These are phyloP conservation scores for Rhineura floridana DNA, from an alignment of 2,113 vertebrate species.

Conservation along the genomic window DNA sequence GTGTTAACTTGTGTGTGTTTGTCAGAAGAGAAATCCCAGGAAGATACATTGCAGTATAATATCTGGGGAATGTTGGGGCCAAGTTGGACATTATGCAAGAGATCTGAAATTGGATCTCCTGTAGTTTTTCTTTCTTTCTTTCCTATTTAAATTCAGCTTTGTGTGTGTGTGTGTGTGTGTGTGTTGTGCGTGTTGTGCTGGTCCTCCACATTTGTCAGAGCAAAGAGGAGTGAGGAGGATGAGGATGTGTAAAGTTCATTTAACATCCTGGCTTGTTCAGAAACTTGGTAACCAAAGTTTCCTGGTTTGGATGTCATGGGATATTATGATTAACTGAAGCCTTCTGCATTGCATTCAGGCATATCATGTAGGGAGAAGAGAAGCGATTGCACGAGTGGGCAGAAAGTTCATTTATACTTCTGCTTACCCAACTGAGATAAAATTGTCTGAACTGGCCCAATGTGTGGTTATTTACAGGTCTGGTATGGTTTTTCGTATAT, in stretches of 20 bases:
- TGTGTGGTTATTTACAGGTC: background rate
- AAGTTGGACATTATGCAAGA: background rate
- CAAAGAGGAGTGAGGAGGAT: background rate
- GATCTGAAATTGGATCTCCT: background rate
- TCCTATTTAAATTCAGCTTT: background rate
- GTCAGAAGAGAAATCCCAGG: background rate
- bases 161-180: background rate
- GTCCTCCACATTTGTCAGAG: background rate
- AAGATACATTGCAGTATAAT: background rate
- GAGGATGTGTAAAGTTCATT: background rate
- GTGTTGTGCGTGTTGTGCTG: background rate
- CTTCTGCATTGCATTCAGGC: background rate
- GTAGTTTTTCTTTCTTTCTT: background rate
- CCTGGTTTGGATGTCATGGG: background rate
- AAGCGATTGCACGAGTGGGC: background rate
- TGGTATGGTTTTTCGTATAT: background rate
- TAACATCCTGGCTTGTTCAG: background rate
- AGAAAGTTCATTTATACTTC: background rate
- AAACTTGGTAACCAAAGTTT: background rate
- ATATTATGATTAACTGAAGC: too few relatives aligned
- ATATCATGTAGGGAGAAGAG: background rate
- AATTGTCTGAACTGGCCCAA: background rate
- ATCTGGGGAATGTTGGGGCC: background rate
- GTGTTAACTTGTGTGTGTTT: background rate
- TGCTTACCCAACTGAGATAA: background rate